Evolutionary conservation across 2,888 invertebrate species (phyloP).

Genomic region (Hemistola chrysoprasaria): DNA sequence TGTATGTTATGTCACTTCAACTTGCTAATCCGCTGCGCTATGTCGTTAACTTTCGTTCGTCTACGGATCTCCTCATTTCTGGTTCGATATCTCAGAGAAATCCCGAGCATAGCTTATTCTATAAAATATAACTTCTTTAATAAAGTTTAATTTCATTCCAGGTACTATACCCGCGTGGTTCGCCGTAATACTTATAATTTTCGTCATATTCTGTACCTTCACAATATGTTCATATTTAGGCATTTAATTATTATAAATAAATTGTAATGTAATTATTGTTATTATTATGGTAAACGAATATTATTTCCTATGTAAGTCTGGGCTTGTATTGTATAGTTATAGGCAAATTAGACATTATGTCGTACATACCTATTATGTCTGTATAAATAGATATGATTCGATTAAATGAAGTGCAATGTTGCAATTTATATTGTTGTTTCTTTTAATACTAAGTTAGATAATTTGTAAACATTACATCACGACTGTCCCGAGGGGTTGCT

Average conservation of each 20-base stretch:
- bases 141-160: slow-evolving; percentile 58
- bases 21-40: too few species aligned
- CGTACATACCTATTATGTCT: slow-evolving; percentile 55
- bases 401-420: slow-evolving; percentile 69
- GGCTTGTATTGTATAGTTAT: slow-evolving; percentile 40
- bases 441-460: too few species aligned
- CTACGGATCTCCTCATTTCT: too few species aligned
- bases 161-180: slow-evolving; percentile 92
- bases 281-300: slow-evolving; percentile 24
- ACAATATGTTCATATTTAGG: slow-evolving; percentile 92
- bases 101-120: not conserved
- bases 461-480: too few species aligned
- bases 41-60: too few species aligned
- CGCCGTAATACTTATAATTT: slow-evolving; percentile 87
- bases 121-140: not conserved
- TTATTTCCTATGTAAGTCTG: slow-evolving; percentile 37
- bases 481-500: too few species aligned
- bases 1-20: too few species aligned
- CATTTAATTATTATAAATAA: slow-evolving; percentile 73
- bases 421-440: slow-evolving; percentile 33
- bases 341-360: slow-evolving; percentile 55
- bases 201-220: slow-evolving; percentile 90
- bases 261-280: slow-evolving; percentile 29
- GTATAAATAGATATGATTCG: slow-evolving; percentile 63
- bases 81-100: too few species aligned